A percentile compares a stretch with the other conserved stretches of the same genome.
These are phyloP conservation scores for Sesamia nonagrioides DNA, from an alignment of 1,140 invertebrate genomes.

Conservation along the genomic window DNA sequence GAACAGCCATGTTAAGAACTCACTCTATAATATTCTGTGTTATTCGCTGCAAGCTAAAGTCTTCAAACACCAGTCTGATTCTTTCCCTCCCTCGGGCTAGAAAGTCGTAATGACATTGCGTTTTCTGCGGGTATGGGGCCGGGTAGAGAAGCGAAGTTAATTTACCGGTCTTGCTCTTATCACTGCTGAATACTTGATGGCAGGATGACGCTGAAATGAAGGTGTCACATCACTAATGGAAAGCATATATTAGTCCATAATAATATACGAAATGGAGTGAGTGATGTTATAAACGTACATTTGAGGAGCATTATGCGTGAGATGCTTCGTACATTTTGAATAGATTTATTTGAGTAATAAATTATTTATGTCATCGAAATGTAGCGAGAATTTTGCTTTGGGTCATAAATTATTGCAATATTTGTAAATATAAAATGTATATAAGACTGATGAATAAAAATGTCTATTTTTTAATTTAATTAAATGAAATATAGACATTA, in stretches of 20 bases:
- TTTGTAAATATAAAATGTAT: no score
- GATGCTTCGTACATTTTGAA: not conserved
- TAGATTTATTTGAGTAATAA: slow-evolving; percentile 7
- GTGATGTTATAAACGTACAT: not conserved
- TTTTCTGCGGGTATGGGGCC: slow-evolving; percentile 91
- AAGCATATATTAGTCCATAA: not conserved
- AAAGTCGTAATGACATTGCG: slow-evolving; percentile 95
- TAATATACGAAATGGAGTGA: not conserved
- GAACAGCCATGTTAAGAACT: slow-evolving; percentile 54
- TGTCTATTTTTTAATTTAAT: no score
- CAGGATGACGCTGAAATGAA: slow-evolving; percentile 92
- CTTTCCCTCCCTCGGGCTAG: slow-evolving; percentile 93
- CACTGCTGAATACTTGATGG: slow-evolving; percentile 92
- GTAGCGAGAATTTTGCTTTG: not conserved
- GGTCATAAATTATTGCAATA: no score
- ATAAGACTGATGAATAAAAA: no score
- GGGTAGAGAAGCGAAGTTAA: slow-evolving; percentile 93
- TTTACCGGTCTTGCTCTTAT: slow-evolving; percentile 92
- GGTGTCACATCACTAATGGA: slow-evolving; percentile 25
- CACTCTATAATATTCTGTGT: slow-evolving; percentile 79
- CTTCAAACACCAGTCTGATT: slow-evolving; percentile 92
- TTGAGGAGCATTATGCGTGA: not conserved
- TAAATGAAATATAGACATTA: no score
- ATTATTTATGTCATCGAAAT: not conserved
- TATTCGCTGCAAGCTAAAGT: slow-evolving; percentile 89